phyloP scores from a whole-genome alignment of 2,797 vertebrate species.

The Mionectes olivaceus region DNA sequence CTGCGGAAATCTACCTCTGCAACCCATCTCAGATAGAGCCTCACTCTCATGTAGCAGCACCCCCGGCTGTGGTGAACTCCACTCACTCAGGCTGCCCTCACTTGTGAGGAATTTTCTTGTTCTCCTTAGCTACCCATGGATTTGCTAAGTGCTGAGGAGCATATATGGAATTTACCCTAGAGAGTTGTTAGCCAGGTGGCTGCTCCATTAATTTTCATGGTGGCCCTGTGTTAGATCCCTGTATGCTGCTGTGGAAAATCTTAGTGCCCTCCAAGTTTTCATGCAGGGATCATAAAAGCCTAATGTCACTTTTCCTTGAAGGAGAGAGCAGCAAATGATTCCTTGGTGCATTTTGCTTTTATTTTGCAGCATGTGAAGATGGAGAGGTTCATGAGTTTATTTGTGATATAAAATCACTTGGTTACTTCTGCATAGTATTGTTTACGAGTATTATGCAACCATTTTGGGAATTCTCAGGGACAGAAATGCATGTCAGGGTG shows the following conservation, averaged over 20 bases:
- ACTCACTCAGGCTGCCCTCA: neutral
- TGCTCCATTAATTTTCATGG: conserved; percentile 9
- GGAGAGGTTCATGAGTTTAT: neutral
- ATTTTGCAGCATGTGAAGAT: neutral
- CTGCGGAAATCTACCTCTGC: neutral
- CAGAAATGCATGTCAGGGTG: neutral
- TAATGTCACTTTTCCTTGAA: neutral
- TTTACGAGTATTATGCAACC: neutral
- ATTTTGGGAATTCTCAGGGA: neutral
- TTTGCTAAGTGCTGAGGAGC: neutral
- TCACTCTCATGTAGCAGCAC: neutral
- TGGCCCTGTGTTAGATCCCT: neutral
- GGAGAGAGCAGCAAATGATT: neutral
- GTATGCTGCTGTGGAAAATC: neutral
- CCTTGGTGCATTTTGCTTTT: neutral
- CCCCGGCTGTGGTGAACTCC: neutral
- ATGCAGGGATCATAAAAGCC: neutral
- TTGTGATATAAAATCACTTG: neutral
- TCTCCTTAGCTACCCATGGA: neutral
- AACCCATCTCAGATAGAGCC: neutral
- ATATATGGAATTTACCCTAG: neutral
- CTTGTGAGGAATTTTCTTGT: neutral
- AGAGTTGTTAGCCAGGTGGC: neutral
- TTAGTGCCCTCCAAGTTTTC: neutral
- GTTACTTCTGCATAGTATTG: neutral